Evolutionary conservation across 2,113 vertebrate species (phyloP), one percentile per base, ranked within the genome.

Genomic region (Chaenocephalus aceratus): DNA sequence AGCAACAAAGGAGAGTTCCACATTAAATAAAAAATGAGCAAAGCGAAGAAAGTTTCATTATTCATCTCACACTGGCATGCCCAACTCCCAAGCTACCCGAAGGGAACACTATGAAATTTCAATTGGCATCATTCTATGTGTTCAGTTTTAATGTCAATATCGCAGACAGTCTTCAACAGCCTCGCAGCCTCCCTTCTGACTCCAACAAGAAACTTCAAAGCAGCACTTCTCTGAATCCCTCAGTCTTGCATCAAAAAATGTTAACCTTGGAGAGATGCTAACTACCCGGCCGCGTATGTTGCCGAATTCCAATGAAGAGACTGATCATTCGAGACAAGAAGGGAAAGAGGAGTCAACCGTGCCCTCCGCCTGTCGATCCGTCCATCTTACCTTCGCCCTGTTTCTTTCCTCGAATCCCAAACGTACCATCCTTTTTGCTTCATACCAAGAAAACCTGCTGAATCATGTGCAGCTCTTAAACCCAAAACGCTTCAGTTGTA

Each of bases 91-190:
- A 86, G 89, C 89, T 92, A 84, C 88, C 91, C 86, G 72, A 93
- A 93, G 94, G 93, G 92, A 92, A 88, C 88, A 69, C 90, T 91
- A 91, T 95, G 89, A 95, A 95, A 95, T 96, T 95, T 95, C 94
- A 95, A 94, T 95, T 94, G 93, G 92, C 93, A 93, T 91, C 91
- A 94, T 93, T 95, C 93, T 95, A 91, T 94, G 93, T 91, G 93
- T 94, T 93, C 92, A 92, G 94, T 95, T 95, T 94, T 93, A 94
- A 95, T 94, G 94, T 95, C 95, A 95, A 95, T 95, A 95, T 94
- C 76, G 94, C 91, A 93, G 91, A 91, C 87, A 82, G 83, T 89
- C 89, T 93, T 92, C 84, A 90, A 82, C 89, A 80, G 93, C 86
- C 93, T 93, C 56, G 86, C 93, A 90, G 91, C 92, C 92, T 94